Base-by-base conservation (phyloP, 2,113 vertebrate species). In the Erythrolamprus reginae region DNA sequence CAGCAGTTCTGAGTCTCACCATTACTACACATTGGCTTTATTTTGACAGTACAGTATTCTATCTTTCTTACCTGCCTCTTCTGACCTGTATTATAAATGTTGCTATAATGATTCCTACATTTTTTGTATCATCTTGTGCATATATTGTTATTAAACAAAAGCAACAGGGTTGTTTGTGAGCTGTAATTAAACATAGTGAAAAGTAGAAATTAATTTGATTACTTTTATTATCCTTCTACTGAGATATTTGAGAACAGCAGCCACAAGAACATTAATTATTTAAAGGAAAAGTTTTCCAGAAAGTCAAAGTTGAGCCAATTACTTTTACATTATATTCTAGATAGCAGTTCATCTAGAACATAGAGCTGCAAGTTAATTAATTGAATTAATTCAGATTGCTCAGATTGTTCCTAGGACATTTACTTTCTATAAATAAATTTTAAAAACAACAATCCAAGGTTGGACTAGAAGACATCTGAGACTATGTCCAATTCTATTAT, bases 171-270 rank as follows among this genome's bases (percentile, higher is more conserved):
- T 84, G 12, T 50, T 91, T 92, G 83, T 89, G 33, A 33, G 86
- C n/a, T 89, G 87, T 82, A 89, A 82, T 89, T 90, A 93, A 89
- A 93, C 89, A 53, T 2, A 17, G 5, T 52, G 10, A 92, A 13
- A 92, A 89, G 33, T 17, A 86, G 50, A 91, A 90, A 26, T 42
- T 17, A 33, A 21, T 90, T 92, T 89, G 53, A 82, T 47, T 90
- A 65, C 38, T 88, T 84, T 42, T 28, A 0, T 55, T 17, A 38
- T 26, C 33, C 56, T 45, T 3, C 90, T 56, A 47, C 13, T 58
- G 12, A 50, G 13, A 77, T 24, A 90, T 87, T 91, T 88, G 45
- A 86, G 47, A 84, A 33, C 9, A 82, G 28, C 70, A 90, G 42
- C 50, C 38, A 89, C 50, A 56, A 33, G 9, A 87, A 55, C 47